A percentile compares a stretch with the other conserved stretches of the same genome.
Conservation (phyloP, 1,140 invertebrate genomes). For the Yoshiicerus persimilis region DNA sequence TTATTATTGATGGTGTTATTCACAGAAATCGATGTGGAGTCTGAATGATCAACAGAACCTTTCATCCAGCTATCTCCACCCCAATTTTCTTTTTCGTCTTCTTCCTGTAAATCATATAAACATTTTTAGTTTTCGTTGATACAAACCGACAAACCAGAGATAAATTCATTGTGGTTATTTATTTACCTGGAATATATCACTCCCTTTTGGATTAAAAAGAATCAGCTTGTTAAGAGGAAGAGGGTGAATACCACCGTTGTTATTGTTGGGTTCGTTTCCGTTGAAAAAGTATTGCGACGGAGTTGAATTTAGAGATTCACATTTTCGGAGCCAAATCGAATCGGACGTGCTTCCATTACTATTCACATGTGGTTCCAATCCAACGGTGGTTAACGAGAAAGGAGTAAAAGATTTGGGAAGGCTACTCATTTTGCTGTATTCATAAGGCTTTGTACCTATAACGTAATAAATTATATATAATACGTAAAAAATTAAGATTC, state of each 20-base stretch:
- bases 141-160: background rate
- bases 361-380: background rate
- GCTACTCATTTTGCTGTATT: slow-evolving; percentile 35
- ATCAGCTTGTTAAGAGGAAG: slow-evolving; percentile 31
- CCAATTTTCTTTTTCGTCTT: slow-evolving; percentile 45
- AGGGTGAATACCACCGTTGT: slow-evolving; percentile 23
- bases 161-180: too few relatives aligned
- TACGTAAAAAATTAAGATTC: too few relatives aligned
- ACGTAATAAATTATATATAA: background rate
- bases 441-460: slow-evolving; percentile 18
- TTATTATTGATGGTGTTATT: slow-evolving; percentile 10
- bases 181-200: slow-evolving; percentile 33
- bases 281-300: slow-evolving; percentile 24
- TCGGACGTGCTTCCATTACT: slow-evolving; percentile 10
- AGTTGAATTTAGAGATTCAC: slow-evolving; percentile 32
- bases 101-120: slow-evolving; percentile 25
- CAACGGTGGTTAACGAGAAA: slow-evolving; percentile 7
- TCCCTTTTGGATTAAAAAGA: slow-evolving; percentile 24
- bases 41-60: background rate
- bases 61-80: slow-evolving; percentile 16
- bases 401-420: slow-evolving; percentile 37
- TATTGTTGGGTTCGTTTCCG: slow-evolving; percentile 35
- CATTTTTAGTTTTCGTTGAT: background rate
- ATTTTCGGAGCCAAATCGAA: slow-evolving; percentile 31
- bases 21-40: background rate